Base-by-base conservation (phyloP, 2,888 invertebrate genomes). In the Hydraecia micacea region DNA sequence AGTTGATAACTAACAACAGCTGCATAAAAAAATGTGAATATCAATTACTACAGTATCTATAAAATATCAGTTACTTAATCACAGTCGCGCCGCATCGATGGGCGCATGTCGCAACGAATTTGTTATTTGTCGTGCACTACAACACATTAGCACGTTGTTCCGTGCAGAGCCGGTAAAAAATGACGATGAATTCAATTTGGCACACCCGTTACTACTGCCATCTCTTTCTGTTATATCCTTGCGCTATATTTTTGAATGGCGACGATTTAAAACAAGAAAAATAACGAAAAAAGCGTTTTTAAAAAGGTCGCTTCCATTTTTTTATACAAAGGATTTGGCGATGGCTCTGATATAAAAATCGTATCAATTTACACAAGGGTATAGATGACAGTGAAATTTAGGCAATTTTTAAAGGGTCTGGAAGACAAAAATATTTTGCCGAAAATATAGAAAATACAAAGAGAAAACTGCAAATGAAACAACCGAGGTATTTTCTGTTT, bases 131-230 rank as follows among this genome's bases (percentile, higher is more conserved):
- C 75, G 73, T 73, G 75, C 85, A 75, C 76, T 83, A 80, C 70
- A 82, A 78, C 67, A 58, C 76, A 87, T 87, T 88, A 81, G 67
- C 85, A 85, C 87, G 77, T 73, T 69, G 83, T 83, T 75, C 55
- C 32, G 71, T 66, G 72, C 70, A 77, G 65, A 65, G 55, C 69
- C 73, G 75, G 86, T 87, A 88, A 88, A 91, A 90, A 91, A 90
- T 87, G 79, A 85, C 81, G 55, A 71, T 77, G 83, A 84, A 88
- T 90, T 90, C 90, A 90, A 91, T 91, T 90, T 84, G 73, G 81
- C 78, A 77, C 91, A 91, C 83, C 91, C 85, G 91, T 88, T 86
- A 81, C 89, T 86, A 62, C 60, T 77, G 65, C 82, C 80, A 81
- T 85, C 78, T 80, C 74, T 76, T 86, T 81, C 75, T 78, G 74